Evolutionary conservation across 2,113 vertebrate genomes (phyloP), one percentile per base, ranked within the genome.

Genomic region (Nymphicus hollandicus): DNA sequence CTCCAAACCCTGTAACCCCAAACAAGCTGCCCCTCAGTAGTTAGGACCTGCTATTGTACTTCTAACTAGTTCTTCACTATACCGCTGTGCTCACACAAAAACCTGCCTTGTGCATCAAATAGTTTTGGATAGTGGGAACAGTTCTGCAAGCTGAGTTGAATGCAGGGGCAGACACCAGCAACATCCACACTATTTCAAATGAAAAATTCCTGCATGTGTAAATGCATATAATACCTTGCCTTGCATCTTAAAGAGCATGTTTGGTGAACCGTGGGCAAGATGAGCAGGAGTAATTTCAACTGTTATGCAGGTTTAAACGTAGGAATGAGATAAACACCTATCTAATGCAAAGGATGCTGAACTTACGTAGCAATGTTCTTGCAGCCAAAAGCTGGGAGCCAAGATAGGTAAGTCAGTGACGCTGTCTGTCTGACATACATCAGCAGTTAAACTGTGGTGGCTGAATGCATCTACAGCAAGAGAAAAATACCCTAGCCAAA

Each of bases 391-490:
- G 74, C 70, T 88, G 84, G 64, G 55, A 88, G 61, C 47, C 25
- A 18, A 27, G 44, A 35, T 81, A 68, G 82, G 8, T 64, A n/a
- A 81, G 80, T 72, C 1, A 2, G 37, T 85, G 91, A 82, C 0
- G 9, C 69, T 93, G 60, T 64, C 74, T 92, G 89, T 61, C 84
- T 96, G 88, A 86, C 72, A 49, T 29, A 71, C 37, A 61, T 76
- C 77, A 87, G 81, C 41, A 56, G 39, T 61, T 91, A 65, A 72
- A 71, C 37, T 81, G 49, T 69, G 61, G 66, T 84, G 52, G 61
- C 58, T 79, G 70, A 76, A 53, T 0, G 9, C n/a, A 55, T 74
- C 65, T 76, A 41, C 64, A 69, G 70, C 39, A 69, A 17, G 88
- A 91, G 86, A 52, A 90, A 79, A 93, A 60, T 68, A 88, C 33